Conservation (phyloP, 2,113 vertebrate species). For the Leptobrachium leishanense region DNA sequence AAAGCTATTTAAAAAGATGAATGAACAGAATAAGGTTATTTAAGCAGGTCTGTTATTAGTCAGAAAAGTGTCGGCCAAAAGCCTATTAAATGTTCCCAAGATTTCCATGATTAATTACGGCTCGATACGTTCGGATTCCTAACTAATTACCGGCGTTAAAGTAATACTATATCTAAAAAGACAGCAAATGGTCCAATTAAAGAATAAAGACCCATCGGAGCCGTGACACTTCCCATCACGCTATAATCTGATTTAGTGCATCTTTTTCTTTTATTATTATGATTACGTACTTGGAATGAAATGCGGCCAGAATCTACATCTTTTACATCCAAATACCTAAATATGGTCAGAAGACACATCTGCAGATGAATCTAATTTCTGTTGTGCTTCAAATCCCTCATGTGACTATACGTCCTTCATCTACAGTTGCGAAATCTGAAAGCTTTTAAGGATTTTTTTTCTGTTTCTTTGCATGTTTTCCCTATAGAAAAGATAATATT, state of each 20-base stretch:
- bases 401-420: background rate
- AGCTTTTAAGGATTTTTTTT: background rate
- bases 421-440: background rate
- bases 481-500: background rate
- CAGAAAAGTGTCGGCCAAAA: constrained; percentile 39
- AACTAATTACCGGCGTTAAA: constrained; percentile 26
- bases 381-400: background rate
- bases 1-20: constrained; percentile 29
- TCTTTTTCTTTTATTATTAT: background rate
- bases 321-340: background rate
- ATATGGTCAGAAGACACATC: background rate
- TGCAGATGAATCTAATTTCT: constrained; percentile 8
- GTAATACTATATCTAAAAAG: constrained; percentile 20
- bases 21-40: constrained; percentile 30
- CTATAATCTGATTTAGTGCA: constrained; percentile 2
- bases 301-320: constrained; percentile 2
- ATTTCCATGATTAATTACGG: constrained; percentile 15
- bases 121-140: constrained; percentile 1
- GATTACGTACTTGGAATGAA: constrained; percentile 20
- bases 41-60: constrained; percentile 17
- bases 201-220: background rate
- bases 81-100: constrained; percentile 24
- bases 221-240: background rate
- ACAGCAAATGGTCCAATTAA: constrained; percentile 15
- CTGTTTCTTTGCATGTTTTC: background rate